Evolutionary conservation across 2,888 invertebrate species (phyloP), one percentile per base, ranked within the genome.

Genomic region (Alviniconcha strummeri): DNA sequence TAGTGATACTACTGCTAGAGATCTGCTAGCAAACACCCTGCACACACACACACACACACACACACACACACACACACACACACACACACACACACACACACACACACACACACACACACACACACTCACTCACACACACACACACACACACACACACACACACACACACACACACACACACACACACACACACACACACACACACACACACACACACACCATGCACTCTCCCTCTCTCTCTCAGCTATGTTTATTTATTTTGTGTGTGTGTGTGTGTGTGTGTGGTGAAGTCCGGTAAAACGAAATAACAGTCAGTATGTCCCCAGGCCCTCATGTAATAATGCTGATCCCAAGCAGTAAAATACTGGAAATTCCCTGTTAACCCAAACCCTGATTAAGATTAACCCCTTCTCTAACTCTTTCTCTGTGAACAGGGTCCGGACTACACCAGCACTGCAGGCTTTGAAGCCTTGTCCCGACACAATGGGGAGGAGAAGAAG

Each of bases 391-490:
- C 36, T 36, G 36, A 36, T 36, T 36, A 36, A 36, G 36, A 36
- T 36, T 36, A 36, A 36, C 36, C 36, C 36, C 36, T 36, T 36
- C 36, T 36, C 36, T 36, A 36, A 36, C 36, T 64, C n/a, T 71
- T 71, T 71, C 17, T n/a, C 13, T 71, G n/a, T 11, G 11, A 19
- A 9, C 78, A 87, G 87, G 85, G 87, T 11, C 19, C 71, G 8
- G 83, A 84, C 11, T 77, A 85, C 19, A 84, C 80, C 17, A 85
- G 87, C 80, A 78, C 80, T 19, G 85, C 84, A 11, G 87, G 87
- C 0, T 87, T 77, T 78, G 86, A 87, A 7, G 85, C 80, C 4
- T 56, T 87, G 52, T 56, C 72, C 5, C 81, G 82, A 64, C 83
- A 85, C 19, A 87, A 86, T 67, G n/a, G 55, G 7, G 87, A 86